Evolutionary conservation across 30 jellyfish, hydroid and myxozoan genomes (phyloP).

Genomic region (Phacellophora camtschatica): DNA sequence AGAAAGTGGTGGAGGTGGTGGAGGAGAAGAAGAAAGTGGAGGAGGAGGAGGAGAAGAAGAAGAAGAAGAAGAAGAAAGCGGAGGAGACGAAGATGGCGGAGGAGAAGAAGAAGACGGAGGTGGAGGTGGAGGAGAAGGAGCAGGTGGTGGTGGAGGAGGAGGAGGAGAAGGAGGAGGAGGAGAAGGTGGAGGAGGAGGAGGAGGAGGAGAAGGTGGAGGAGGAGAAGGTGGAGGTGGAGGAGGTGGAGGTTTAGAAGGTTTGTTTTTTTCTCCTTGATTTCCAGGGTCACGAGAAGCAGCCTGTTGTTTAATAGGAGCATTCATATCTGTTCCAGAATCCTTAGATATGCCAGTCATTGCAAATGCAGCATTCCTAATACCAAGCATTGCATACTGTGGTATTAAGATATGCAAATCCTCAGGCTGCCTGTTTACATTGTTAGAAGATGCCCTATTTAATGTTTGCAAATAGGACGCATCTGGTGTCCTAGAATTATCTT

Average conservation of each 20-base stretch:
- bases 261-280: background rate
- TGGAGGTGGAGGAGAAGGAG: conserved; percentile 15
- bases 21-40: conserved; percentile 36
- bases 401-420: too few relatives aligned
- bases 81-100: conserved; percentile 15
- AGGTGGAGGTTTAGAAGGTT: background rate
- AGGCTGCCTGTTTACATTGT: too few relatives aligned
- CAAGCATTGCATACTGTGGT: conserved; percentile 22
- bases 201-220: conserved; percentile 9
- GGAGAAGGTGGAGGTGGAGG: background rate
- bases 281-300: background rate
- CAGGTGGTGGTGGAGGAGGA: background rate
- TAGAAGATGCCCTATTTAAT: too few relatives aligned
- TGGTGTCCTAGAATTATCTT: too few relatives aligned
- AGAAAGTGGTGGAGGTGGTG: conserved; percentile 52
- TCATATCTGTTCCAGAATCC: background rate
- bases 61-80: conserved; percentile 21
- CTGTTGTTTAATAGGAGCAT: background rate
- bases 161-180: background rate
- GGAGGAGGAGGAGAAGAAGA: conserved; percentile 56
- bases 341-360: conserved; percentile 16
- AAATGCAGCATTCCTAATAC: conserved; percentile 55
- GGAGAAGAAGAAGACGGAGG: conserved; percentile 13
- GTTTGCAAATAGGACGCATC: too few relatives aligned
- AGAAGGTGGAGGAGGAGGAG: background rate